A percentile compares a stretch with the other conserved stretches of the same genome.
Evolutionary conservation across 2,797 vertebrate species (phyloP).

Genomic region (Triplophysa bombifrons): DNA sequence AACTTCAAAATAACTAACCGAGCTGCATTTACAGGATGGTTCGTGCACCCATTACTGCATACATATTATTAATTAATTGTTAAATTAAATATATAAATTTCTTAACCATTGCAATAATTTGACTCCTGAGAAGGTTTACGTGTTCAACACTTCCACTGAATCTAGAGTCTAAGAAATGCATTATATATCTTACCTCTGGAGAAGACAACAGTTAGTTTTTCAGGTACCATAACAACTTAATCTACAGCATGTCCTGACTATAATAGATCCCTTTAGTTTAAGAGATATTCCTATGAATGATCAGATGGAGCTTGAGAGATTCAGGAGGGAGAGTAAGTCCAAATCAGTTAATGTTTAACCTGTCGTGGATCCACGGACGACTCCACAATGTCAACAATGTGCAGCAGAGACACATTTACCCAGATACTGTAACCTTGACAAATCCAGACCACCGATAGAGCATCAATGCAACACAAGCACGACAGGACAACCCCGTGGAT

Average conservation of each 20-base stretch:
- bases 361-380: conserved; percentile 36
- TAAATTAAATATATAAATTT: background rate
- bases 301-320: conserved; percentile 12
- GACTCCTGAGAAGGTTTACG: background rate
- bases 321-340: conserved; percentile 3
- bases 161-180: background rate
- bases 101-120: conserved; percentile 2
- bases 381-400: conserved; percentile 53
- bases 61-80: background rate
- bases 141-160: background rate
- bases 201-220: background rate
- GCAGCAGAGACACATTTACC: conserved; percentile 14
- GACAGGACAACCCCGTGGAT: background rate
- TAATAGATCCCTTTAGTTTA: conserved; percentile 11
- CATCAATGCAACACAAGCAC: background rate
- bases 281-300: background rate
- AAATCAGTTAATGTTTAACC: conserved; percentile 55
- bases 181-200: conserved; percentile 16
- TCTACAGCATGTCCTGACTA: conserved; percentile 7
- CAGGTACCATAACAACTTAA: background rate
- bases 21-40: background rate
- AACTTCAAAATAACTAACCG: background rate
- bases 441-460: conserved; percentile 13
- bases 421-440: conserved; percentile 38
- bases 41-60: background rate